Conservation (phyloP, 2,113 vertebrate species). For the Phrynosoma platyrhinos region DNA sequence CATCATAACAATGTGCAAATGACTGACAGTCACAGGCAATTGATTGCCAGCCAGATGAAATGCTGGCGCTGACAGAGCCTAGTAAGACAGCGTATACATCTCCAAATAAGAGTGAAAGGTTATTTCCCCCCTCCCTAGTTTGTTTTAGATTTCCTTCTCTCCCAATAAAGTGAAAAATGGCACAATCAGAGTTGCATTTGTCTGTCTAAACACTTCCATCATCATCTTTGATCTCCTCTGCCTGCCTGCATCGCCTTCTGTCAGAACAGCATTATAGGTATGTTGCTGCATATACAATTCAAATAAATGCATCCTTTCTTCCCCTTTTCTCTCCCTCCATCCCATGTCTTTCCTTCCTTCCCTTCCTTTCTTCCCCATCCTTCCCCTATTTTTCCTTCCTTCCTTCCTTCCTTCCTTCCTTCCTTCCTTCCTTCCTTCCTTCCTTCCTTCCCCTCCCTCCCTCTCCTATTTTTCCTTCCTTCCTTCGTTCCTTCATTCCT, state of each 20-base stretch:
- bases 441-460: no score
- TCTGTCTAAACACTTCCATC: background rate
- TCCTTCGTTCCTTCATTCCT: background rate
- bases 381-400: no score
- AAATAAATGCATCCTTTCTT: slow-evolving; percentile 20
- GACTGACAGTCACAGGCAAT: accelerated
- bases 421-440: no score
- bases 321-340: background rate
- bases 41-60: background rate
- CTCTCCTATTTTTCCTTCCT: no score
- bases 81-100: background rate
- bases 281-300: background rate
- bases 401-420: no score
- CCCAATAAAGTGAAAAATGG: background rate
- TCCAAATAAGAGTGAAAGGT: background rate
- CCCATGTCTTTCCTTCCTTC: no score
- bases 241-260: background rate
- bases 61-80: background rate
- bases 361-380: no score
- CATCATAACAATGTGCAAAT: background rate
- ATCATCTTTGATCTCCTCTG: background rate
- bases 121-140: background rate
- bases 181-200: background rate
- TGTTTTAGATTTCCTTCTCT: background rate
- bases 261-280: background rate